phyloP scores from a whole-genome alignment of 2,797 vertebrate species.

The Etheostoma nigrum region DNA sequence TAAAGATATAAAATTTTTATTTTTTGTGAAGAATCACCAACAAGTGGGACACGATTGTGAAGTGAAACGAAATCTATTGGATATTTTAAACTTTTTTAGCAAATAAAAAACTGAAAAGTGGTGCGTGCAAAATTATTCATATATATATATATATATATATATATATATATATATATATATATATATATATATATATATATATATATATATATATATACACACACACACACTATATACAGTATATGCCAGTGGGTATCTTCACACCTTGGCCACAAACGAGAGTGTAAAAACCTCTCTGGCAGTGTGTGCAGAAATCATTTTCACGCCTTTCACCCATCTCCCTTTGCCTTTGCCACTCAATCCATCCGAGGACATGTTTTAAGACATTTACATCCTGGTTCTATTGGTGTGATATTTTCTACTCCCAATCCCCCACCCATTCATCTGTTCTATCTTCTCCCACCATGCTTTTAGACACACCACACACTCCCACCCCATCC shows the following conservation, averaged over 20 bases:
- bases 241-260: slow-evolving; percentile 55
- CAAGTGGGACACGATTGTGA: no score
- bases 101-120: no score
- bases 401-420: slow-evolving; percentile 38
- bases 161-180: no score
- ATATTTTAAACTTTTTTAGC: no score
- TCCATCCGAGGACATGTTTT: slow-evolving; percentile 61
- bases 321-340: slow-evolving; percentile 51
- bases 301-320: slow-evolving; percentile 55
- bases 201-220: no score
- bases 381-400: slow-evolving; percentile 74
- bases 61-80: no score
- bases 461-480: slow-evolving; percentile 50
- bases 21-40: no score
- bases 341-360: slow-evolving; percentile 35
- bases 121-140: no score
- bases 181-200: no score
- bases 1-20: no score
- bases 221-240: no score
- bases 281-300: slow-evolving; percentile 77
- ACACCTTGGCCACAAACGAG: slow-evolving; percentile 66
- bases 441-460: slow-evolving; percentile 46
- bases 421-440: slow-evolving; percentile 17
- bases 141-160: no score
- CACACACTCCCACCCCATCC: slow-evolving; percentile 13